Evolutionary conservation across 53 echinoderm and acorn worm species (phyloP).

Genomic region (Hippasteria phrygiana): DNA sequence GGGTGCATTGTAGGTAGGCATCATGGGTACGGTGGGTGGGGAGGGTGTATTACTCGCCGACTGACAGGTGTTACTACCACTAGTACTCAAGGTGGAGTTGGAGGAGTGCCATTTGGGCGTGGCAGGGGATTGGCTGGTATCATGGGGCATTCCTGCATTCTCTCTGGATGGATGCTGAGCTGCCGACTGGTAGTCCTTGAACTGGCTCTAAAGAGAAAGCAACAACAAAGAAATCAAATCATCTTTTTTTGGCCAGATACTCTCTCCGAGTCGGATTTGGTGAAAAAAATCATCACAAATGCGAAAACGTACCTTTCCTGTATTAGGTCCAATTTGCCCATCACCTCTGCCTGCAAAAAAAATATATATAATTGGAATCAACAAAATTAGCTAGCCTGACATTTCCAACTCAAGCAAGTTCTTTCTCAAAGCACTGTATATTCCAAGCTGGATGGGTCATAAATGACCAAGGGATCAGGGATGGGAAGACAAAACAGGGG

Average conservation of each 20-base stretch:
- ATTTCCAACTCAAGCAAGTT: background rate
- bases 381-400: background rate
- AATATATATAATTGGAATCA: background rate
- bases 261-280: no score
- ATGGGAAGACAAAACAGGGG: no score
- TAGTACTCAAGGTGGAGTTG: conserved; percentile 56
- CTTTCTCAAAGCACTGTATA: no score
- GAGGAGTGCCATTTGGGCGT: conserved; percentile 55
- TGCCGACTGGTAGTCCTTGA: conserved; percentile 3
- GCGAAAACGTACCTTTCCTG: conserved; percentile 26
- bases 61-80: conserved; percentile 59
- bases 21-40: conserved; percentile 60
- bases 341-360: conserved; percentile 37
- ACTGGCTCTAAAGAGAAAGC: conserved; percentile 15
- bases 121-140: conserved; percentile 20
- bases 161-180: conserved; percentile 8
- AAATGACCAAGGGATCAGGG: no score
- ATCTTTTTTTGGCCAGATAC: background rate
- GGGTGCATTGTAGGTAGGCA: conserved; percentile 49
- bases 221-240: background rate
- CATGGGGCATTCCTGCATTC: conserved; percentile 7
- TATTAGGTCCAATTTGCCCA: conserved; percentile 15
- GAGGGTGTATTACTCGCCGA: conserved; percentile 63
- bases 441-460: no score
- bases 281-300: no score